These are phyloP conservation scores for Grantiella picta DNA, from an alignment of 2,113 vertebrate genomes.

Conservation along the genomic window DNA sequence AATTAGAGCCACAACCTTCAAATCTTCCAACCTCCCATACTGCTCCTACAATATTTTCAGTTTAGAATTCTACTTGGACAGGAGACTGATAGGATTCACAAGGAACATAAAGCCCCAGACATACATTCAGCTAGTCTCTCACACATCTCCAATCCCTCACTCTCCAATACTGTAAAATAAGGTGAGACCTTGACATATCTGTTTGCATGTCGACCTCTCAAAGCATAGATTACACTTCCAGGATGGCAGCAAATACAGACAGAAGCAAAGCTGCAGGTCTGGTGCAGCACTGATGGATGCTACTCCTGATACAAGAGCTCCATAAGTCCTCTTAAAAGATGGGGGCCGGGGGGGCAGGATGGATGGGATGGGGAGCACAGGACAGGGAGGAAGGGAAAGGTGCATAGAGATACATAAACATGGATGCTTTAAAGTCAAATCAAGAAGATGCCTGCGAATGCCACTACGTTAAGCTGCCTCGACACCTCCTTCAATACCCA, in stretches of 20 bases:
- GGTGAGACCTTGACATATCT: not conserved
- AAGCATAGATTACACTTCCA: not conserved
- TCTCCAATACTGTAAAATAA: not conserved
- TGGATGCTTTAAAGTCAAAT: not conserved
- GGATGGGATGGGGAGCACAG: not conserved
- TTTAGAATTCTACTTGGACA: not conserved
- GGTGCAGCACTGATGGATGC: not conserved
- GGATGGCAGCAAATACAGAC: not conserved
- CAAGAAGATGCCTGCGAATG: not conserved
- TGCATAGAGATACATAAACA: not conserved
- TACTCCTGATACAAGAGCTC: not conserved
- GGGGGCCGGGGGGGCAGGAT: not conserved
- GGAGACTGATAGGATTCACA: not conserved
- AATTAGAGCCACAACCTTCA: not conserved
- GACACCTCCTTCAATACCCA: not conserved
- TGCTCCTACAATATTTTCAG: not conserved
- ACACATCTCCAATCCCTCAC: not conserved
- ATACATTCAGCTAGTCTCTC: not conserved
- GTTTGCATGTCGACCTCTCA: not conserved
- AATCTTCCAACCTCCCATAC: not conserved
- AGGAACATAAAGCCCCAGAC: not conserved
- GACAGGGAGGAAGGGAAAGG: not conserved
- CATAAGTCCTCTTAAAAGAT: not conserved
- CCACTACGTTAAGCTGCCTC: not conserved
- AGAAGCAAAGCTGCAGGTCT: not conserved